Conservation (phyloP, 2,113 vertebrate species). For the Chionomys nivalis region DNA sequence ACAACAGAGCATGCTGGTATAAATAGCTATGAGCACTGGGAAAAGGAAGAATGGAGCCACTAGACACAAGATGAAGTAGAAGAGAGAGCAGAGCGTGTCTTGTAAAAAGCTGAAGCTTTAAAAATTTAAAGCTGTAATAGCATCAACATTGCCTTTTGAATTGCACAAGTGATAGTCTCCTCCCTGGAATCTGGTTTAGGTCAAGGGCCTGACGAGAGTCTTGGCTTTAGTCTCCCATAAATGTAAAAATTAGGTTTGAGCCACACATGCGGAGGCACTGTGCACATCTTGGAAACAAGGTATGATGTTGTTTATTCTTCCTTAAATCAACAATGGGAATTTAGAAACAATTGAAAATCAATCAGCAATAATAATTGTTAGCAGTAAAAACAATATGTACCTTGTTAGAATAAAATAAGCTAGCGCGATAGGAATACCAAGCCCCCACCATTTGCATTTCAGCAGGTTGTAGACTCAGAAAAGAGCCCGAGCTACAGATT, state of each 20-base stretch:
- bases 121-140: constrained; percentile 61
- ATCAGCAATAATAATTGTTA: constrained; percentile 39
- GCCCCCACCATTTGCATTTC: not conserved
- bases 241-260: constrained; percentile 55
- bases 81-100: not conserved
- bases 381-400: constrained; percentile 15
- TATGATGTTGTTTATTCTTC: not conserved
- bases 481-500: not conserved
- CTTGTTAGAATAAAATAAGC: not conserved
- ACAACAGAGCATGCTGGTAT: not conserved
- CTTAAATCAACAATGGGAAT: constrained; percentile 56
- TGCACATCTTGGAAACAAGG: not conserved
- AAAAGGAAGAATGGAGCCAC: not conserved
- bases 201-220: constrained; percentile 42
- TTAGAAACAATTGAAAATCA: constrained; percentile 55
- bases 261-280: not conserved
- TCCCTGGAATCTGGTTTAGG: constrained; percentile 60
- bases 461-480: not conserved
- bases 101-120: constrained; percentile 63
- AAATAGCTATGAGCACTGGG: constrained; percentile 50
- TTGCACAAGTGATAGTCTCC: constrained; percentile 40
- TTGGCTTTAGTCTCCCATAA: not conserved
- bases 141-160: constrained; percentile 48
- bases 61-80: constrained; percentile 43
- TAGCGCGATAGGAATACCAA: not conserved